Evolutionary conservation across 64 coral and sea anemone genomes (phyloP), one percentile per base, ranked within the genome.

Genomic region (Stylophora pistillata): DNA sequence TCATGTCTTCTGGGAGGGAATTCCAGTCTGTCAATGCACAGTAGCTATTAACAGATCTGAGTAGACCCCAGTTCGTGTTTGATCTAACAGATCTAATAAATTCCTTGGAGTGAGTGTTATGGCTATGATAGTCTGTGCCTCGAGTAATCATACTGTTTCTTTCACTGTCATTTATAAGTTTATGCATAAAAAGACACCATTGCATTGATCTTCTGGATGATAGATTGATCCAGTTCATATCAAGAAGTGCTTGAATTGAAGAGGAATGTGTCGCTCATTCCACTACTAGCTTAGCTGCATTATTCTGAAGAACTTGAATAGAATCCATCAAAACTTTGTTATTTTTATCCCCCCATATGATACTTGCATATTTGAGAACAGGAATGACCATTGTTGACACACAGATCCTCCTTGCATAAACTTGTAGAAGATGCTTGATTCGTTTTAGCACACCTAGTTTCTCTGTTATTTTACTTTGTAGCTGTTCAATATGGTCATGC

Each of bases 391-490:
- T 58, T 59, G 71, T 88, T 60, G 37, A 47, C 37, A 47, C 37
- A 47, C 7, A 47, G 37, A 47, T 57, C 57, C 62, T 74, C 56
- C 86, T 75, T 58, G 54, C 53, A 53, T 75, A 88, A 73, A 88
- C 69, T 14, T 71, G 71, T 15, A 88, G 71, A 72, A 88, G 86
- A 74, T 88, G 86, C 57, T 88, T 88, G 25, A 88, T 31, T 21
- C 73, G 41, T 74, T 77, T 77, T 56, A 77, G 56, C 57, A 89
- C 77, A 32, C 62, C 60, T 25, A 69, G 76, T 53, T 76, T 89
- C 56, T 89, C 71, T 15, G 21, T 31, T 34, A 89, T 18, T 78
- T 89, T 89, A 41, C 62, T 78, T 55, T 89, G 74, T 26, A 79
- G 28, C 37, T 89, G 52, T 16, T 80, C 76, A 79, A 80, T 64